These are phyloP conservation scores for Frieseomelitta varia DNA, from an alignment of 1,140 invertebrate species.

Conservation along the genomic window DNA sequence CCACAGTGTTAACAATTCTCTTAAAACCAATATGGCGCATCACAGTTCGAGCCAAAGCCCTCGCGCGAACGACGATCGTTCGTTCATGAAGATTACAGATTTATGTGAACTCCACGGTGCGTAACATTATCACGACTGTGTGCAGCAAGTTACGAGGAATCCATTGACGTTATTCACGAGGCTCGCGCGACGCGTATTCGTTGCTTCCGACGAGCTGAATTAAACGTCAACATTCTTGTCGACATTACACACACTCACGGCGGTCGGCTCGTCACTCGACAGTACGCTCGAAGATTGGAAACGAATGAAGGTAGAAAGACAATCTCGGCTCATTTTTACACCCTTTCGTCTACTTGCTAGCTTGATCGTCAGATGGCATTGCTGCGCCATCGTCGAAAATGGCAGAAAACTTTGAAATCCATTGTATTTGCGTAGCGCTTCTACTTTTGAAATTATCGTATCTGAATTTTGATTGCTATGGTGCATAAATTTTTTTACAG, in stretches of 20 bases:
- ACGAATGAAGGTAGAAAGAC: conserved; percentile 38
- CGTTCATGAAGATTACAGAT: conserved; percentile 39
- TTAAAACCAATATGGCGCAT: conserved; percentile 76
- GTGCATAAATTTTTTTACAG: not conserved
- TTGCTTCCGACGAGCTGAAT: conserved; percentile 38
- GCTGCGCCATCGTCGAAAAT: not conserved
- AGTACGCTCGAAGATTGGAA: conserved; percentile 38
- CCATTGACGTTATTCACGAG: conserved; percentile 43
- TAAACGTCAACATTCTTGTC: conserved; percentile 66
- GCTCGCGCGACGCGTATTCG: conserved; percentile 5
- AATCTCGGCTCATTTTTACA: conserved; percentile 43
- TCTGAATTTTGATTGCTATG: not conserved
- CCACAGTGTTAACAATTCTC: conserved; percentile 65
- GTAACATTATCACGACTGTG: conserved; percentile 17
- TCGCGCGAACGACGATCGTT: conserved; percentile 48
- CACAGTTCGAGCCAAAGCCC: conserved; percentile 65
- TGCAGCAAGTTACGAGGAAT: conserved; percentile 24
- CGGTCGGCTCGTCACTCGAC: conserved; percentile 36
- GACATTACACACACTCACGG: conserved; percentile 46
- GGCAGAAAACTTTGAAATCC: conserved; percentile 8
- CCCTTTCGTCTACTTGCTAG: not conserved
- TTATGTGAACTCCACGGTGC: conserved; percentile 10
- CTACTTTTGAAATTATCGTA: not conserved
- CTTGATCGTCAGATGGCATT: conserved; percentile 38
- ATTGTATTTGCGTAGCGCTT: not conserved